Evolutionary conservation across 2,113 vertebrate species (phyloP), one percentile per base, ranked within the genome.

Genomic region (Tenebrosternarchus preto): DNA sequence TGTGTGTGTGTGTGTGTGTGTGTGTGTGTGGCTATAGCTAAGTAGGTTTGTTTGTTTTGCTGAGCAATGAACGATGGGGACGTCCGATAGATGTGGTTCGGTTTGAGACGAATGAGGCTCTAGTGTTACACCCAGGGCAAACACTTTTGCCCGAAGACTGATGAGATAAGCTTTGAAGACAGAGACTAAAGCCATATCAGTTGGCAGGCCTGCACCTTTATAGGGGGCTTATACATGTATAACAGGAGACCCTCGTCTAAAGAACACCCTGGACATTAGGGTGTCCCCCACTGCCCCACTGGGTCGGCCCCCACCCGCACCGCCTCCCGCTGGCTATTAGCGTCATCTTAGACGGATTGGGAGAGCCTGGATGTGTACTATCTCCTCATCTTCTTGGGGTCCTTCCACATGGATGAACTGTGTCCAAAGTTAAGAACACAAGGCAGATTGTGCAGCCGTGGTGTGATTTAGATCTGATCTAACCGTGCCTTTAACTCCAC

Each of bases 21-120:
- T 72, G 69, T 50, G 78, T 76, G 81, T 80, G 86, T 86, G 17
- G 39, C 20, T 77, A 86, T 87, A 84, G 84, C 84, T 43, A 77
- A 86, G 87, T 84, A 82, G 77, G 81, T 91, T 90, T 92, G 90
- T 93, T 92, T 93, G 90, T 80, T 68, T 87, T 61, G 59, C 84
- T 93, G 91, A 93, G 88, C 90, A 90, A 93, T 92, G 87, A 90
- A 93, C 90, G 87, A 87, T 85, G 83, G 73, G 82, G 80, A 78
- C 39, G 66, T 66, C 72, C 55, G 9, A 59, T 74, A 69, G 66
- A 83, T 85, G 77, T 82, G 70, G 76, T 83, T 86, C 72, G 82
- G 69, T 80, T 85, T 29, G 82, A 61, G 76, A 84, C 75, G 76
- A 84, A 88, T 87, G 82, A 82, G 67, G 83, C 79, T 50, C 80